phyloP scores from a whole-genome alignment of 2,797 vertebrate species.

The Dermochelys coriacea region DNA sequence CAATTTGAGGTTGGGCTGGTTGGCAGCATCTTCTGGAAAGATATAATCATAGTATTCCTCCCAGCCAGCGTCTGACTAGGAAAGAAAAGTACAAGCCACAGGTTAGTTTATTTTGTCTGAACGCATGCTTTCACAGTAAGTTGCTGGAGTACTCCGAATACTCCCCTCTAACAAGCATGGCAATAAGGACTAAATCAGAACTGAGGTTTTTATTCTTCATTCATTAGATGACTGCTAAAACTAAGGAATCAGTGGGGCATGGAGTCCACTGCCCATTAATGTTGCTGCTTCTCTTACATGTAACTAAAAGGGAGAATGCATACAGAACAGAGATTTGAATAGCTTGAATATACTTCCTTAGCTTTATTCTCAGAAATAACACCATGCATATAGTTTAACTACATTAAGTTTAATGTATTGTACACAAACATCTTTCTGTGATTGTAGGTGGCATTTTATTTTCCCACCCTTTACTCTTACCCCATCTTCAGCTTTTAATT shows the following conservation, averaged over 20 bases:
- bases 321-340: not conserved
- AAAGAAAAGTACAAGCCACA: not conserved
- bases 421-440: not conserved
- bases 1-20: conserved; percentile 98
- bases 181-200: not conserved
- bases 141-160: not conserved
- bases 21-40: conserved; percentile 97
- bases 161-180: not conserved
- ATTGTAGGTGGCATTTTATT: no score
- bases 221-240: not conserved
- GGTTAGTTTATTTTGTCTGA: conserved; percentile 15
- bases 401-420: not conserved
- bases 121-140: not conserved
- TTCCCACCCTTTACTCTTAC: conserved; percentile 79
- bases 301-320: accelerated
- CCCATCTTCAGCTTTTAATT: conserved; percentile 97
- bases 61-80: conserved; percentile 96
- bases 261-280: not conserved
- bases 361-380: not conserved
- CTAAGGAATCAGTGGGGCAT: accelerated
- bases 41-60: conserved; percentile 99
- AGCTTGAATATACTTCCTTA: not conserved
- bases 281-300: not conserved
- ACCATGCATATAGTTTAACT: not conserved
- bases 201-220: not conserved